phyloP scores from a whole-genome alignment of 2,113 vertebrate genomes.

The Chauna torquata region DNA sequence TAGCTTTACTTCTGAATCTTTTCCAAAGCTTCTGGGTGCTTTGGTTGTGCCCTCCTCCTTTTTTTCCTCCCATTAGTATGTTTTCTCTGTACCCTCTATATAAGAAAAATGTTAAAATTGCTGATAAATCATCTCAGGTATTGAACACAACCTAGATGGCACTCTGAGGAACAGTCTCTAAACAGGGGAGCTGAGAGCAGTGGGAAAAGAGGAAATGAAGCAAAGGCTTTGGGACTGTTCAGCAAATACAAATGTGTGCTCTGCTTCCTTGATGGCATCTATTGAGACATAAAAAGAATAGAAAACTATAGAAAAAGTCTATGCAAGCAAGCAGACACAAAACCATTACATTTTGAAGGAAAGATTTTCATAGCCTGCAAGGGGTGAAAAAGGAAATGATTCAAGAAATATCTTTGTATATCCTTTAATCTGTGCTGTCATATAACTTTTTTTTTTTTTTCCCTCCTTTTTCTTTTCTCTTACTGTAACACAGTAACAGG shows the following conservation, averaged over 20 bases:
- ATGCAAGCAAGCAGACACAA: not conserved
- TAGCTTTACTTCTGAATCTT: not conserved
- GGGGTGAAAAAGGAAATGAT: not conserved
- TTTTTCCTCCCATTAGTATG: not conserved
- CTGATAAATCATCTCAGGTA: not conserved
- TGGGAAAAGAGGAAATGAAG: conserved; percentile 1
- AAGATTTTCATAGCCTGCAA: not conserved
- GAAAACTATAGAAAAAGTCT: not conserved
- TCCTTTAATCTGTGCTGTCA: not conserved
- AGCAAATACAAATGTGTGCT: not conserved
- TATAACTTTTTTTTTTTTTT: not conserved
- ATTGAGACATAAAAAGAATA: not conserved
- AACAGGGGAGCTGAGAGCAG: not conserved
- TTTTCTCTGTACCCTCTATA: not conserved
- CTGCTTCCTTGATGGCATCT: not conserved
- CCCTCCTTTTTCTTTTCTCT: not conserved
- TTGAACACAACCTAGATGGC: not conserved
- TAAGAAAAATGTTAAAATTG: not conserved
- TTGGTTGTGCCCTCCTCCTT: not conserved
- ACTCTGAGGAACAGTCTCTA: not conserved
- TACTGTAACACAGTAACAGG: not conserved
- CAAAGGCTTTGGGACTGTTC: not conserved
- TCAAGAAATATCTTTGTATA: not conserved
- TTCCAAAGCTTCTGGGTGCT: not conserved
- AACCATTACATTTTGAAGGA: not conserved